A percentile compares a stretch with the other conserved stretches of the same genome.
Evolutionary conservation across 2,888 invertebrate genomes (phyloP).

Genomic region (Lepidocyrtoides sp.): DNA sequence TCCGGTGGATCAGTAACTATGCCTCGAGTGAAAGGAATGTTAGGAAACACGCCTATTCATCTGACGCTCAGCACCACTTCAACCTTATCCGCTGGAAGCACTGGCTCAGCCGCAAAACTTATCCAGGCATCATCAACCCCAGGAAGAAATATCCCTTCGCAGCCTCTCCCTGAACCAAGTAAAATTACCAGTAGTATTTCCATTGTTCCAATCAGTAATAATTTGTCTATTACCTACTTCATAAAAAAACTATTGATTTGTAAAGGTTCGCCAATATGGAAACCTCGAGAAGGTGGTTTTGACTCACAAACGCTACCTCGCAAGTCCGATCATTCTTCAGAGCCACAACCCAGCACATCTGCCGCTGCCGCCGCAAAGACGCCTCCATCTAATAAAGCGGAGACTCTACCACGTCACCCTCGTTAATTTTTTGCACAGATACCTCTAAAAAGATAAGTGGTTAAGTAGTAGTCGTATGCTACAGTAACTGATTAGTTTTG

Average conservation of each 20-base stretch:
- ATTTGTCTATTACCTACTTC: too few relatives aligned
- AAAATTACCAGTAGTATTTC: too few relatives aligned
- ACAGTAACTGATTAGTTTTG: background rate
- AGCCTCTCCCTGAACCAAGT: constrained; percentile 85
- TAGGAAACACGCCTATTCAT: constrained; percentile 97
- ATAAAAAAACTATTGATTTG: too few relatives aligned
- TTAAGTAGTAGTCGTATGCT: background rate
- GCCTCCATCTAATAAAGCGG: constrained; percentile 76
- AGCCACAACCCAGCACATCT: constrained; percentile 81
- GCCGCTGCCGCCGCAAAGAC: constrained; percentile 75
- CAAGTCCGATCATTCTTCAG: constrained; percentile 80
- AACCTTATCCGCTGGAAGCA: constrained; percentile 92
- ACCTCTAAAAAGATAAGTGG: background rate
- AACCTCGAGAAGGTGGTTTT: constrained; percentile 94
- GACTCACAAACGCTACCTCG: constrained; percentile 89
- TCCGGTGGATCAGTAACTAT: constrained; percentile 84
- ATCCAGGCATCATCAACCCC: constrained; percentile 87
- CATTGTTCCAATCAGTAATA: too few relatives aligned
- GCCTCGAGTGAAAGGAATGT: constrained; percentile 88
- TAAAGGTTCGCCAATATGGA: constrained; percentile 99
- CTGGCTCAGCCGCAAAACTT: constrained; percentile 89
- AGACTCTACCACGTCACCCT: constrained; percentile 79
- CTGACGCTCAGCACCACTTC: constrained; percentile 97
- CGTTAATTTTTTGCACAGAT: constrained; percentile 43
- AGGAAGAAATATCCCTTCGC: constrained; percentile 75